Percentiles rank a stretch among this genome's conserved stretches.
Evolutionary conservation across 2,113 vertebrate genomes (phyloP).

Genomic region (Phoenicopterus ruber): DNA sequence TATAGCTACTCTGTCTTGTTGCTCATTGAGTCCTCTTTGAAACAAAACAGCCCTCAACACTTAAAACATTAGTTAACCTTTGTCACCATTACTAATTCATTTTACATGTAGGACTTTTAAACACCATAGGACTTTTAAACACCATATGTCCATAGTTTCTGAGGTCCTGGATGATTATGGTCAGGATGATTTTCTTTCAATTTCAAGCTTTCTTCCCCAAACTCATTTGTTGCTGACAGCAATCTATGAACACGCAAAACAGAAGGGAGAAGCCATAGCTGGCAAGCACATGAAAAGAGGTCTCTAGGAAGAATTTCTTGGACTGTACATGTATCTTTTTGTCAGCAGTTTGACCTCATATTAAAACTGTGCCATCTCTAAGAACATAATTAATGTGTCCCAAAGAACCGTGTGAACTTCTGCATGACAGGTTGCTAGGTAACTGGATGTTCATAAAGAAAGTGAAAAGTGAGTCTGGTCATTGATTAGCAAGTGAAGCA

Average conservation of each 20-base stretch:
- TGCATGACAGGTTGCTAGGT: constrained; percentile 11
- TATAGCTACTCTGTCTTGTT: constrained; percentile 9
- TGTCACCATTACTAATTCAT: constrained; percentile 48
- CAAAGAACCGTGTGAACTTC: neutral
- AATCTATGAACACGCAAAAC: neutral
- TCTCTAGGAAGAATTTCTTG: constrained; percentile 19
- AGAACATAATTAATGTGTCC: neutral
- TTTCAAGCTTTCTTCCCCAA: constrained; percentile 21
- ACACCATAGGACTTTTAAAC: neutral
- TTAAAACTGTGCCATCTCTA: constrained; percentile 3
- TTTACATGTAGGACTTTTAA: constrained; percentile 32
- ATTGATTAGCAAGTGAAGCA: neutral
- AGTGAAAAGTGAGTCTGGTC: neutral
- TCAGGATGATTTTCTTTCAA: neutral
- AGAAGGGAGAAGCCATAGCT: neutral
- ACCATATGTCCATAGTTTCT: neutral
- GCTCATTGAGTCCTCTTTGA: constrained; percentile 31
- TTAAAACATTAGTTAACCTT: constrained; percentile 65
- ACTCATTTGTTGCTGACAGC: constrained; percentile 27
- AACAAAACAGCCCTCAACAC: constrained; percentile 50
- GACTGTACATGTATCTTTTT: neutral
- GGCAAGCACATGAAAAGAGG: neutral
- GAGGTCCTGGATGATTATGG: neutral
- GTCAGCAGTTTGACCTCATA: neutral
- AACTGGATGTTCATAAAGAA: constrained; percentile 8